Conservation (phyloP, 2,888 invertebrate genomes). For the Lasius platythorax region DNA sequence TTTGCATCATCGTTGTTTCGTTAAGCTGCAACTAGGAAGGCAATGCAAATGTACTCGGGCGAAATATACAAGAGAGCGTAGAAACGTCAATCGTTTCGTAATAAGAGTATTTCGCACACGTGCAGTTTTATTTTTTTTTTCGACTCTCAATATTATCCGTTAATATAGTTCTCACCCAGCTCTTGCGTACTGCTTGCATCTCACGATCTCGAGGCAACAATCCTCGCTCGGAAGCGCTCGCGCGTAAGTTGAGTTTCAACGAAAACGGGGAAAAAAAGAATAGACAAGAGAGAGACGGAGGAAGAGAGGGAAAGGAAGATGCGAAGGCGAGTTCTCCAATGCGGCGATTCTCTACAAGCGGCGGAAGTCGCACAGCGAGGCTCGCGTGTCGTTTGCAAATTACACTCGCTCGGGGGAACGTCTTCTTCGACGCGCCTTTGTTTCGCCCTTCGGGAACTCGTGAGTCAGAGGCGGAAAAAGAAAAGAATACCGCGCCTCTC, state of each 20-base stretch:
- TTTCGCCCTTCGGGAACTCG: slow-evolving; percentile 60
- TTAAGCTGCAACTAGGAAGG: background rate
- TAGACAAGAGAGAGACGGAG: background rate
- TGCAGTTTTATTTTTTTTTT: background rate
- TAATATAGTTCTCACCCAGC: slow-evolving; percentile 28
- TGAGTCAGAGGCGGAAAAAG: slow-evolving; percentile 57
- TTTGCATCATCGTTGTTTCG: slow-evolving; percentile 15
- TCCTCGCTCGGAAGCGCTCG: slow-evolving; percentile 15
- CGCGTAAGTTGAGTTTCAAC: slow-evolving; percentile 34
- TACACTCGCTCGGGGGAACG: slow-evolving; percentile 40
- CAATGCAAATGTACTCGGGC: too few relatives aligned
- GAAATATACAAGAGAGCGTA: background rate
- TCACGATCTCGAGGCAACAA: slow-evolving; percentile 10
- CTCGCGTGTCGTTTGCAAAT: slow-evolving; percentile 76
- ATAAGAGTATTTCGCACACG: slow-evolving; percentile 23
- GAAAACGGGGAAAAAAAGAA: slow-evolving; percentile 19
- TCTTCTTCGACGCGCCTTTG: slow-evolving; percentile 67
- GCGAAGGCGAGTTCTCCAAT: slow-evolving; percentile 21
- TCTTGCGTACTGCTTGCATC: background rate
- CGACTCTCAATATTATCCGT: slow-evolving; percentile 17
- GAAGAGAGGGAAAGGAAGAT: background rate
- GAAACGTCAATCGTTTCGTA: slow-evolving; percentile 30
- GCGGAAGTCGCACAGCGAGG: slow-evolving; percentile 64
- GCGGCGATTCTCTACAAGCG: slow-evolving; percentile 31
- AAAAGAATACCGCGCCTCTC: slow-evolving; percentile 17